Base-by-base conservation (phyloP, 2,113 vertebrate species). In the Phalacrocorax brasilianus region DNA sequence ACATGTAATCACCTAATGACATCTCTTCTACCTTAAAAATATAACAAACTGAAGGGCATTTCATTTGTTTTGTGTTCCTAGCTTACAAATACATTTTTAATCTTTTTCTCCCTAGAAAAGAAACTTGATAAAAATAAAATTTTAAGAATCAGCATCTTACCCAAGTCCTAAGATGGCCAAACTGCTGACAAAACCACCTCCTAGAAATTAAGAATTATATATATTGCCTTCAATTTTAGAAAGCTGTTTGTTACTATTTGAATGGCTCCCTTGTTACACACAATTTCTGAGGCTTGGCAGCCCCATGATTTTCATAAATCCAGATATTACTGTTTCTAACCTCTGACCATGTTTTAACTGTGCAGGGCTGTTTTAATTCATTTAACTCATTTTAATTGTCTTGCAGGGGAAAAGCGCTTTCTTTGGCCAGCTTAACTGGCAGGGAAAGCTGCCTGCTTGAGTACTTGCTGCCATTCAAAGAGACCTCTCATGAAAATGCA, bases 401-500 rank as follows among this genome's bases (percentile, higher is more conserved):
- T 97, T 98, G 76, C 92, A 93, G 96, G 92, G 84, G 94, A 84
- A 47, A 70, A 91, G 93, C 6, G 38, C 91, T 96, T 97, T 96
- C 97, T 96, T 93, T 88, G 96, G 97, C 96, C 89, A 42, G 95
- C 95, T 95, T 95, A 94, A 98, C 98, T 98, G 98, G 97, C 98
- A 97, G 97, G 88, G 73, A 92, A 70, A 83, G 97, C 98, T 98
- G 98, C 98, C 98, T 98, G 98, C 98, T 98, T 98, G 98, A 98
- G 98, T 98, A 97, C 95, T 96, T 95, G 95, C 97, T 98, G 98
- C 98, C 97, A 94, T 97, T 99, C 98, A 98, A 96, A 91, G 95
- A 91, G 97, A 67, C 92, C 88, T 70, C 98, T 98, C 98, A 98
- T 98, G 98, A 99, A 99, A 98, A 99, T 98, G 98, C 98, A 99